A percentile compares a stretch with the other conserved stretches of the same genome.
Evolutionary conservation across 2,888 invertebrate species (phyloP).

Genomic region (Diadromus collaris): DNA sequence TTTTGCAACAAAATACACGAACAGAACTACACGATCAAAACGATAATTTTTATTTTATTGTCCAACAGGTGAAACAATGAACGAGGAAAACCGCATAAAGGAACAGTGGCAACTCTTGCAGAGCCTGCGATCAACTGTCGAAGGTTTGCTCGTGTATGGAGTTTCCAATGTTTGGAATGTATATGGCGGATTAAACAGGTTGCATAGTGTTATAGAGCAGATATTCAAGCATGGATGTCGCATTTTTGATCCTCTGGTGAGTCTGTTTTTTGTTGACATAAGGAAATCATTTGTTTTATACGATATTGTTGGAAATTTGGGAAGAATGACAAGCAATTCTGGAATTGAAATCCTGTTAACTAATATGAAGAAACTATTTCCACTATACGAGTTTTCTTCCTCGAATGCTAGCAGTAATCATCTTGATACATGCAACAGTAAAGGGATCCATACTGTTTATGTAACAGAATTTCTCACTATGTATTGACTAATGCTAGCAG

Average conservation of each 20-base stretch:
- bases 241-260: conserved; percentile 78
- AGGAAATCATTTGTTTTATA: background rate
- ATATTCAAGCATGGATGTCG: conserved; percentile 83
- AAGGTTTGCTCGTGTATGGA: conserved; percentile 82
- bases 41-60: background rate
- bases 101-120: conserved; percentile 81
- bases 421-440: background rate
- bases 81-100: conserved; percentile 68
- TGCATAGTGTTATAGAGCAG: conserved; percentile 82
- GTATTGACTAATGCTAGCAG: background rate
- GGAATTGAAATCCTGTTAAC: background rate
- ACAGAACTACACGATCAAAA: background rate
- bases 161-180: conserved; percentile 84
- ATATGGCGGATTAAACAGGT: conserved; percentile 82
- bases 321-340: background rate
- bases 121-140: conserved; percentile 82
- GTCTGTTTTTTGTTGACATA: conserved; percentile 45
- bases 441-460: background rate
- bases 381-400: background rate
- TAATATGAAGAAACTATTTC: background rate
- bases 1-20: background rate
- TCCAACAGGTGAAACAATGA: conserved; percentile 57
- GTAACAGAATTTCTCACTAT: background rate
- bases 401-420: background rate
- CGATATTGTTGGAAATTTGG: background rate